Evolutionary conservation across 2,797 vertebrate genomes (phyloP), one percentile per base, ranked within the genome.

Genomic region (Gymnopithys bicolor): DNA sequence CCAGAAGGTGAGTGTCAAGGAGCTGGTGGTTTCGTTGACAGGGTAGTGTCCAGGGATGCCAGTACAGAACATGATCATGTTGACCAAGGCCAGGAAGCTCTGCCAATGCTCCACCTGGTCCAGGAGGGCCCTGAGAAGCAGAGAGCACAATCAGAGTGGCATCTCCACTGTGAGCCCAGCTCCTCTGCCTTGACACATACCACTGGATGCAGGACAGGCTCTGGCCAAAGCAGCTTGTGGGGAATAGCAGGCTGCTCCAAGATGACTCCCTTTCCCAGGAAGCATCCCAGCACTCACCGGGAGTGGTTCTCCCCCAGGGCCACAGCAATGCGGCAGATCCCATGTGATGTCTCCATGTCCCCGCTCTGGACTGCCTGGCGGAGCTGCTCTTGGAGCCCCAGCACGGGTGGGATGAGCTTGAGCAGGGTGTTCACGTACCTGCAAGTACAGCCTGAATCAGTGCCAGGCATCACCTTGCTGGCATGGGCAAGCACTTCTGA

Each of bases 31-130:
- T 98, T 99, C 99, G 1, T 99, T 99, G 97, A 99, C 99, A 0
- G 99, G 99, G 93, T 99, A 99, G 96, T 99, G 99, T 62, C 99
- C 99, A 0, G 99, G 99, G 94, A 99, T 99, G 80, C 99, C 99
- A 0, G 99, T 99, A 97, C 99, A 99, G 98, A 99, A 99, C 99
- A 99, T 99, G 97, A 99, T 99, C 99, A 99, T 99, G 98, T 99
- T 99, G 96, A 99, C 99, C 85, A 99, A 97, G 21, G 99, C 99
- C 97, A 99, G 98, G 95, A 99, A 99, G 94, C 99, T 98, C 98
- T 99, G 99, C 99, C 99, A 99, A 97, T 99, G 99, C 91, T 99
- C 99, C 94, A 99, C 98, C 95, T 99, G 99, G 94, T 99, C 99
- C 97, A 99, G 96, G 68, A 99, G 98, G 52, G 99, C 98, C 98